Evolutionary conservation across 2,113 vertebrate genomes (phyloP).

Genomic region (Xiphophorus maculatus): DNA sequence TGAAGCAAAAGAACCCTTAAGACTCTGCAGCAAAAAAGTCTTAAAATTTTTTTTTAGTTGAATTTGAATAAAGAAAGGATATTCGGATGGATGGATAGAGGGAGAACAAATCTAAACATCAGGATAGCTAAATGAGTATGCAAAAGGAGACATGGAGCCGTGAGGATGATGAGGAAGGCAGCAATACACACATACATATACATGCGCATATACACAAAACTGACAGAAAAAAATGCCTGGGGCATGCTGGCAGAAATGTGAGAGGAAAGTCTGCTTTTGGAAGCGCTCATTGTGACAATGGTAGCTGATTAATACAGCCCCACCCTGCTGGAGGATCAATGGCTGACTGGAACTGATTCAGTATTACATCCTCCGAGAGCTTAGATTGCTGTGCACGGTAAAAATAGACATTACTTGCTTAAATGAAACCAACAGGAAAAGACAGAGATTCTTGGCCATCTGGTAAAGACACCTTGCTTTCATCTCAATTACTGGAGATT

Average conservation of each 20-base stretch:
- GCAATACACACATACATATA: neutral
- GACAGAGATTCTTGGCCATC: conserved; percentile 13
- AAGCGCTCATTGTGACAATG: conserved; percentile 67
- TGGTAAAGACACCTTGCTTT: conserved; percentile 52
- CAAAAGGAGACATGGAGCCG: conserved; percentile 33
- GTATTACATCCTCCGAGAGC: conserved; percentile 63
- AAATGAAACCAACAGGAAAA: conserved; percentile 44
- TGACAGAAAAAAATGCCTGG: conserved; percentile 32
- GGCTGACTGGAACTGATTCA: conserved; percentile 74
- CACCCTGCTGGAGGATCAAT: conserved; percentile 73
- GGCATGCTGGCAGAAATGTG: conserved; percentile 61
- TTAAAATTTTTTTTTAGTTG: neutral
- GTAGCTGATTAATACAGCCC: conserved; percentile 74
- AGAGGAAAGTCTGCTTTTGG: conserved; percentile 59
- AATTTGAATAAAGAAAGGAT: neutral
- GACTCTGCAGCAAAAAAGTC: neutral
- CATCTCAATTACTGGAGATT: conserved; percentile 55
- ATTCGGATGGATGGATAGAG: neutral
- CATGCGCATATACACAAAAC: neutral
- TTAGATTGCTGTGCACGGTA: conserved; percentile 49
- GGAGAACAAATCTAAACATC: neutral
- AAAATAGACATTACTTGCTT: conserved; percentile 66
- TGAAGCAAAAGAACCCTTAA: neutral
- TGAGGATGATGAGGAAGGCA: conserved; percentile 43
- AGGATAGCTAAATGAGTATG: conserved; percentile 16